Conservation (phyloP, 2,888 invertebrate genomes). For the Apeira syringaria region DNA sequence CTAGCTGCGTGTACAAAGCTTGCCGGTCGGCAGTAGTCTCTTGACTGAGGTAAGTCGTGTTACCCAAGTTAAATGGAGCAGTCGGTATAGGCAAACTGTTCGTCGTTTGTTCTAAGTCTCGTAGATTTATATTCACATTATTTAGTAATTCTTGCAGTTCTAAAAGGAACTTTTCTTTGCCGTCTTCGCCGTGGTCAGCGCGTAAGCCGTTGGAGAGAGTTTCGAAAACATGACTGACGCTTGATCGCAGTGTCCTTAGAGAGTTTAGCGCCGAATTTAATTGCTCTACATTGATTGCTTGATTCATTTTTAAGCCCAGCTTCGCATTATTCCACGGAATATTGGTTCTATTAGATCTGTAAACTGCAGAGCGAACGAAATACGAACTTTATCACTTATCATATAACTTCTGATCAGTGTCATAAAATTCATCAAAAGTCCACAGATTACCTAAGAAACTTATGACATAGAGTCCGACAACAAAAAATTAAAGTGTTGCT, state of each 20-base stretch:
- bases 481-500: too few relatives aligned
- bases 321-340: too few relatives aligned
- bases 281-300: slow-evolving; percentile 84
- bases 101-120: slow-evolving; percentile 92
- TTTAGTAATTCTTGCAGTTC: slow-evolving; percentile 93
- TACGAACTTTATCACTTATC: too few relatives aligned
- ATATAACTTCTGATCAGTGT: too few relatives aligned
- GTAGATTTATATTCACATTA: slow-evolving; percentile 90
- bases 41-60: slow-evolving; percentile 93
- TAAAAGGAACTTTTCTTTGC: slow-evolving; percentile 90
- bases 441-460: too few relatives aligned
- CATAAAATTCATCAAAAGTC: too few relatives aligned
- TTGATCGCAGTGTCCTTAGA: slow-evolving; percentile 90
- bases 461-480: too few relatives aligned
- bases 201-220: slow-evolving; percentile 91
- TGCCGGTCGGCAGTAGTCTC: slow-evolving; percentile 96
- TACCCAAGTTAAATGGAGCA: slow-evolving; percentile 93
- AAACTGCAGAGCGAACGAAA: too few relatives aligned
- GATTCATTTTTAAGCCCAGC: slow-evolving; percentile 42
- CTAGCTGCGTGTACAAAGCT: slow-evolving; percentile 92
- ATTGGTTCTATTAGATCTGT: too few relatives aligned
- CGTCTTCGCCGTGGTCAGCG: slow-evolving; percentile 91
- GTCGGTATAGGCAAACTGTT: slow-evolving; percentile 88
- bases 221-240: slow-evolving; percentile 93
- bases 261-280: slow-evolving; percentile 89